Base-by-base conservation (phyloP, 2,888 invertebrate genomes). In the Drosophila paramelanica region DNA sequence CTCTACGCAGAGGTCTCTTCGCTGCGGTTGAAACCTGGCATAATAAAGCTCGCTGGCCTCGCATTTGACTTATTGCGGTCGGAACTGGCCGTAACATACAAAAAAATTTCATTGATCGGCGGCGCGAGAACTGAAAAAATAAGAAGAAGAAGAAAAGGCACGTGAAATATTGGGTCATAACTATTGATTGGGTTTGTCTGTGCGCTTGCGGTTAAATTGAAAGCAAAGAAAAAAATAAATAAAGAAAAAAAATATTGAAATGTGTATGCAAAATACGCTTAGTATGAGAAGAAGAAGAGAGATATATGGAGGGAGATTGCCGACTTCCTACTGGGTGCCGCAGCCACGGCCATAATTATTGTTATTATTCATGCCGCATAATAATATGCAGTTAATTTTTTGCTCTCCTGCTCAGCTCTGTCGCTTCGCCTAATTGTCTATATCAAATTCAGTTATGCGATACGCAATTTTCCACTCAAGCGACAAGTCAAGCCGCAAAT, bases 61-160 rank as follows among this genome's bases (percentile, higher is more conserved):
- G 73, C 76, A 73, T 85, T 85, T 85, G 86, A 85, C 85, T 85
- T 88, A 85, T 85, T 85, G 85, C 79, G 85, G 85, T 85, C 67
- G 82, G 52, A 69, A 60, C 56, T 65, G 47, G 65, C 59, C 58
- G 74, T 66, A 75, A 75, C 72, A 71, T n/a, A 8, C 39, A 52
- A 50, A 57, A 59, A 68, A 51, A 59, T 73, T 77, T 81, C 82
- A 84, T 87, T 87, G 80, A 87, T 71, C 67, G 65, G 58, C 77
- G 59, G 56, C 60, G 72, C 72, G 67, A 77, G 74, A 72, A 71
- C 59, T 51, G 45, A 77, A 72, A 70, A 72, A 70, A 77, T 72
- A 68, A 62, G 13, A 42, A 14, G 20, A 33, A 84, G 72, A 25
- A 57, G 20, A 2, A 42, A 43, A 55, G 71, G 71, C 82, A 80